Evolutionary conservation across 2,888 invertebrate genomes (phyloP), one percentile per base, ranked within the genome.

Genomic region (Andrena praecox): DNA sequence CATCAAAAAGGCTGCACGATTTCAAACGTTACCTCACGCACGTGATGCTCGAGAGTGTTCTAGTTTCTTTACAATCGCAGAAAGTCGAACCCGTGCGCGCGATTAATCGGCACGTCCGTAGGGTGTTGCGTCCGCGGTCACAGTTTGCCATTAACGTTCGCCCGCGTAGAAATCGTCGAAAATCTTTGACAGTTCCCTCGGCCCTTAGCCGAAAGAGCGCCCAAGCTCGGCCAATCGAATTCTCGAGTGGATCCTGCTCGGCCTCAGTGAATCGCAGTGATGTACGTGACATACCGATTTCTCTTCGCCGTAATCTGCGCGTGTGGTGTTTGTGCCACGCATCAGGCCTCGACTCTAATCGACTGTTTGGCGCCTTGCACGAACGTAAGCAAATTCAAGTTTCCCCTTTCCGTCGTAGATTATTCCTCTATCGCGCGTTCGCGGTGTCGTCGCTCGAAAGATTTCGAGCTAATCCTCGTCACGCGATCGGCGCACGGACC

Each of bases 311-410:
- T 2, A 12, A 68, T 60, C 10, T 52, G 24, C 8, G 35, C 20
- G 12, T 16, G 62, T 42, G 83, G 75, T 33, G 63, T 24, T 8
- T 77, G 72, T 12, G 56, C 64, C 2, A 35, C 82, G 8, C 62
- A 77, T 33, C 66, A 85, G 8, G 72, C 77, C 29, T 29, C 85
- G 12, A 5, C 68, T 8, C 54, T 74, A 35, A 82, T 77, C 27
- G 56, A 60, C 27, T 89, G 89, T 60, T 35, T 87, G 33, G 16
- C 70, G 6, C 3, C 54, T 6, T 87, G 85, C 67, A 31, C 27
- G 27, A 69, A 82, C n/a, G 89, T 89, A 78, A 89, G 89, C 77
- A 66, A 63, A n/a, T 62, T 33, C 31, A 62, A 7, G 60, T 31
- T 31, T 62, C 16, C 33, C 16, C n/a, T 62, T 6, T 29, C 29